Percentiles rank a stretch among this genome's conserved stretches.
phyloP scores from a whole-genome alignment of 2,797 vertebrate species.

The Crocidura indochinensis region DNA sequence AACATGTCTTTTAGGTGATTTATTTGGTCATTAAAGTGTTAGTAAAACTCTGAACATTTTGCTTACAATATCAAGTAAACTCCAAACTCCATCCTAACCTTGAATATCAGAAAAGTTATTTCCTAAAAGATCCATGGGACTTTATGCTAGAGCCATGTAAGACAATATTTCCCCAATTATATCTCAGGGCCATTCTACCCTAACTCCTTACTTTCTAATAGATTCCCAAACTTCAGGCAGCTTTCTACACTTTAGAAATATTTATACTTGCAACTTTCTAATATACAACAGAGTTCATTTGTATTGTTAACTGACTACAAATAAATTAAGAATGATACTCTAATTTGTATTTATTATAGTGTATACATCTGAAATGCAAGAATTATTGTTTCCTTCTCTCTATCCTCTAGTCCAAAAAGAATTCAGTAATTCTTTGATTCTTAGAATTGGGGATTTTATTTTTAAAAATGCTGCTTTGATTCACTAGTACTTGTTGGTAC shows the following conservation, averaged over 20 bases:
- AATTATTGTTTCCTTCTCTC: not conserved
- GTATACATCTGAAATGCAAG: not conserved
- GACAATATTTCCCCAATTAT: not conserved
- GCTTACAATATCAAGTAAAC: conserved; percentile 8
- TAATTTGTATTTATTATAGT: not conserved
- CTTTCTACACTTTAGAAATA: not conserved
- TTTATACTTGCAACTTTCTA: not conserved
- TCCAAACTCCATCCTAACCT: not conserved
- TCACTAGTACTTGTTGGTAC: no score
- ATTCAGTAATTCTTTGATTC: not conserved
- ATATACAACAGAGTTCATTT: not conserved
- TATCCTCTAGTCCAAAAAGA: not conserved
- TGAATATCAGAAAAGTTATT: not conserved
- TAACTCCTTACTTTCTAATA: not conserved
- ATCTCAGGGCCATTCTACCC: accelerated
- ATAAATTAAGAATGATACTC: not conserved
- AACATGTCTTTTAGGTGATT: not conserved
- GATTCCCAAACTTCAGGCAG: not conserved
- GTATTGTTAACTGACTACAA: not conserved
- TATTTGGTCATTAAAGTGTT: not conserved
- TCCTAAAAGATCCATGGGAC: accelerated
- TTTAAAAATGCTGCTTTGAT: not conserved
- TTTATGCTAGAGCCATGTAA: accelerated
- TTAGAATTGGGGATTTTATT: not conserved
- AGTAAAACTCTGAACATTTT: not conserved